Base-by-base conservation (phyloP, 2,113 vertebrate genomes). In the Gasterosteus nipponicus region DNA sequence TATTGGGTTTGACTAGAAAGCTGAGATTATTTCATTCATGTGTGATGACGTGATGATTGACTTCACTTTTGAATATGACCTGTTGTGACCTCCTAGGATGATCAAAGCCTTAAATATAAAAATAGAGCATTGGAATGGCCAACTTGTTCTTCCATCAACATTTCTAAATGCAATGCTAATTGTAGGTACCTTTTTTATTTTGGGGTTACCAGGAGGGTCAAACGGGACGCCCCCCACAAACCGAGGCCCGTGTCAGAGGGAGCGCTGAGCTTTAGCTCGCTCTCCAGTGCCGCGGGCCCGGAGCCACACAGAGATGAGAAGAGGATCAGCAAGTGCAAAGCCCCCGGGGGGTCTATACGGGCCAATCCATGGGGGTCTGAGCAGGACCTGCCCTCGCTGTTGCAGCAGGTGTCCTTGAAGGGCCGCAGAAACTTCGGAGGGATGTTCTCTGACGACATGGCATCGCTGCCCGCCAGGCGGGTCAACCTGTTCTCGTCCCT, bases 401-500 rank as follows among this genome's bases (percentile, higher is more conserved):
- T 94, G 83, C 88, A 94, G 90, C 84, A 89, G 83, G 89, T 94
- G 38, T 88, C 92, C 9, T 71, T 93, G 0, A 82, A 72, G 67
- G 16, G 72, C 46, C 61, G 61, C 0, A 84, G 88, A 60, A 73
- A 70, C 16, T 75, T 86, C 3, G 85, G 63, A 29, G 85, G 82
- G 7, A 56, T 60, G 54, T 86, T 88, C 51, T 73, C 77, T 10
- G 88, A 92, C 1, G 78, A 91, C 75, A 65, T 85, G 59, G 77
- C 81, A 10, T 75, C 86, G 0, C 49, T 89, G 60, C 73, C 89
- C 0, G 84, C 70, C 38, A 85, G 82, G 56, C 93, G 85, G 63
- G 62, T 94, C 11, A 88, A 92, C 81, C 78, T 94, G 68, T 95
- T 94, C 83, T 94, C 94, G 5, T 94, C 94, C 0, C 78, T 95